Evolutionary conservation across 2,113 vertebrate genomes (phyloP).

Genomic region (Chroicocephalus ridibundus): DNA sequence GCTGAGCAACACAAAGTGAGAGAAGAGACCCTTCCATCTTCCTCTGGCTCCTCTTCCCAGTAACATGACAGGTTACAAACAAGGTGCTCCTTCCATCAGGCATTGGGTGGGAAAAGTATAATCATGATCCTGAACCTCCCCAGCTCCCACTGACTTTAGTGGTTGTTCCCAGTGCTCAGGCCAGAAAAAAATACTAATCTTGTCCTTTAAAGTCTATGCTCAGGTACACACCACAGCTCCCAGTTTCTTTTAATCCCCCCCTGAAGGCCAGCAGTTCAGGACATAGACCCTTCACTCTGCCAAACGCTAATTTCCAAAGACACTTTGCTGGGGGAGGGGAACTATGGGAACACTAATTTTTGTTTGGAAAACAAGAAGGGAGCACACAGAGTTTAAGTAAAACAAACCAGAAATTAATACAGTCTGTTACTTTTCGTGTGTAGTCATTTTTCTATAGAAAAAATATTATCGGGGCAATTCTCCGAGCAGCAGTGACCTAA

Average conservation of each 20-base stretch:
- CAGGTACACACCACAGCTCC: neutral
- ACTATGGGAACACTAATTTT: neutral
- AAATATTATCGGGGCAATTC: neutral
- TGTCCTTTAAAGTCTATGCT: neutral
- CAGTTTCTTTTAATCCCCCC: neutral
- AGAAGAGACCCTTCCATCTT: neutral
- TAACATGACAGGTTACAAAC: neutral
- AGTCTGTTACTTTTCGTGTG: neutral
- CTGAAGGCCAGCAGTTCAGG: neutral
- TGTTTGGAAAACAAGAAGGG: neutral
- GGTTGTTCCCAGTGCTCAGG: neutral
- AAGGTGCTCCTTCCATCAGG: neutral
- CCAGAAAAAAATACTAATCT: neutral
- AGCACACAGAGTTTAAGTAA: neutral
- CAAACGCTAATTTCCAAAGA: neutral
- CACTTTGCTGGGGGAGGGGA: neutral
- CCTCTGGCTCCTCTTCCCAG: neutral
- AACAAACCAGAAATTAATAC: neutral
- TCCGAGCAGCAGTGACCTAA: constrained; percentile 54
- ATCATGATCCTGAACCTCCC: neutral
- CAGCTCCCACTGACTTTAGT: neutral
- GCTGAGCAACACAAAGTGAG: neutral
- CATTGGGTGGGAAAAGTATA: neutral
- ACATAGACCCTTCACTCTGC: neutral
- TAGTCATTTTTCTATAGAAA: constrained; percentile 39